A percentile compares a stretch with the other conserved stretches of the same genome.
Evolutionary conservation across 2,888 invertebrate species (phyloP).

Genomic region (Nymphalis polychloros): DNA sequence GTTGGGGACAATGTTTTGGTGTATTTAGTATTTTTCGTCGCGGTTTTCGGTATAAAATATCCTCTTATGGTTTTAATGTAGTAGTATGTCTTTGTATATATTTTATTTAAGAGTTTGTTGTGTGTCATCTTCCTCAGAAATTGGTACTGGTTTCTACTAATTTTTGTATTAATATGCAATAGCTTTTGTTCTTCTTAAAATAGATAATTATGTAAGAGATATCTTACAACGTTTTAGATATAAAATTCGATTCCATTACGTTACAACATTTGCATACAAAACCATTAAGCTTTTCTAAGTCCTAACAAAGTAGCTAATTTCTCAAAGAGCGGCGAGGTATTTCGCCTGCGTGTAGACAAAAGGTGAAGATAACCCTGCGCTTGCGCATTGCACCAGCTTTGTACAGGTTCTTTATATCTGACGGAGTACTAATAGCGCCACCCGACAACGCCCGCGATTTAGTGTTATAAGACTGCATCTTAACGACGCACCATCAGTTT

Average conservation of each 20-base stretch:
- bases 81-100: background rate
- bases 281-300: constrained; percentile 32
- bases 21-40: background rate
- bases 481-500: constrained; percentile 47
- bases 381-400: constrained; percentile 31
- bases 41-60: background rate
- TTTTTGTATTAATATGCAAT: too few relatives aligned
- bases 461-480: constrained; percentile 42
- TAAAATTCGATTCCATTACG: constrained; percentile 17
- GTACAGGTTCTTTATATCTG: constrained; percentile 42
- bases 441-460: constrained; percentile 50
- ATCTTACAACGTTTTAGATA: background rate
- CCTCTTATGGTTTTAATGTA: background rate
- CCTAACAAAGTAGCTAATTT: constrained; percentile 37
- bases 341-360: constrained; percentile 37
- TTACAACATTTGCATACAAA: constrained; percentile 29
- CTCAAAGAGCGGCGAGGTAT: constrained; percentile 33
- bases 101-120: too few relatives aligned
- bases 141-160: too few relatives aligned
- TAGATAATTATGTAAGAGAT: background rate
- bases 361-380: constrained; percentile 34
- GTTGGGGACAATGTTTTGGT: background rate
- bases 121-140: too few relatives aligned
- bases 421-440: constrained; percentile 58
- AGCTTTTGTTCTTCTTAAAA: background rate